Evolutionary conservation across 37 sponge, comb jelly and placozoan genomes (phyloP), one percentile per base, ranked within the genome.

Genomic region (Aplysina aerophoba): DNA sequence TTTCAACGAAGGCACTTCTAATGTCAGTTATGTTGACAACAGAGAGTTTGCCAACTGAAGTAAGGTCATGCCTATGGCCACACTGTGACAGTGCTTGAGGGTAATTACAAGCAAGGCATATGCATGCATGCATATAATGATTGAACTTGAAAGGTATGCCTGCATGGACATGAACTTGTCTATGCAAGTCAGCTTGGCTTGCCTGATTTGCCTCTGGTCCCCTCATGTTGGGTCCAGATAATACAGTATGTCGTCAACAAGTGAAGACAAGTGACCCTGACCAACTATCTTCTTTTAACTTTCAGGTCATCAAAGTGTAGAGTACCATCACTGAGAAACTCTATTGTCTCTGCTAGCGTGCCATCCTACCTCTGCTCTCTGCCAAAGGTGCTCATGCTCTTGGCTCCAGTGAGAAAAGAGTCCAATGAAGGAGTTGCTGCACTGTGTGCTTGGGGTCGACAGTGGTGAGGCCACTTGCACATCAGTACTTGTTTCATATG

Each of bases 191-290:
- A n/a, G n/a, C n/a, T n/a, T n/a, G n/a, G n/a, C n/a, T n/a, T n/a
- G n/a, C n/a, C n/a, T n/a, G n/a, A n/a, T n/a, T 33, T 87, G 35
- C 84, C 80, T 92, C 59, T 55, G 59, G 40, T 80, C 30, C 13
- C 37, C 80, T 22, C 25, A 55, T 39, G 89, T 83, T 20, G 67
- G 44, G 35, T 88, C 87, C 1, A 92, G 27, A 44, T 77, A 79
- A 58, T 86, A 92, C 31, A 89, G 37, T 34, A 86, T 88, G 30
- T 55, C 80, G 58, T 89, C 86, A 6, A 85, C 17, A 59, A 88
- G 5, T 25, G 84, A 34, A 37, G 83, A 81, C 34, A 20, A 59
- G 5, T 34, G 33, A 24, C 66, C 39, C 83, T 75, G 62, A 15
- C 36, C 31, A 25, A 57, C 83, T 6, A 92, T 28, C 36, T 81